Evolutionary conservation across 2,888 invertebrate genomes (phyloP).

Genomic region (Litoditis marina): DNA sequence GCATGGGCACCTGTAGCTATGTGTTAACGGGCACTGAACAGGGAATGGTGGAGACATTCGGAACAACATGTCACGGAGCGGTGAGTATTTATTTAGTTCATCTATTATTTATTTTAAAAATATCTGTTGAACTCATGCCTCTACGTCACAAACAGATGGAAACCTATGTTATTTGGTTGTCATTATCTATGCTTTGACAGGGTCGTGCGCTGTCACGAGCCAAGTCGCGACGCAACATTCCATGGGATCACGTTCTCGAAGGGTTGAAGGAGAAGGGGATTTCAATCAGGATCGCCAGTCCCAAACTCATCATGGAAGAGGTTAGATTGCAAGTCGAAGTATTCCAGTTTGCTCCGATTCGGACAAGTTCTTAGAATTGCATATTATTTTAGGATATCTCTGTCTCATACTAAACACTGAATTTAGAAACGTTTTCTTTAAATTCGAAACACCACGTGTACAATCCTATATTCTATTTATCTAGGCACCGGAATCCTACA

Average conservation of each 20-base stretch:
- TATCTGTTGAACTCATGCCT: too few relatives aligned
- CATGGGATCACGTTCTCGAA: slow-evolving; percentile 83
- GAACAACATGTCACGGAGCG: slow-evolving; percentile 99
- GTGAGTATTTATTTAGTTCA: slow-evolving; percentile 69
- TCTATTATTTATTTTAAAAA: background rate
- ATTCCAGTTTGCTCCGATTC: too few relatives aligned
- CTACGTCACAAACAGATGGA: background rate
- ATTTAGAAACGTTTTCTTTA: too few relatives aligned
- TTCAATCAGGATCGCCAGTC: slow-evolving; percentile 89
- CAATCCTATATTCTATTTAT: background rate
- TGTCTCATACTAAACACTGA: too few relatives aligned
- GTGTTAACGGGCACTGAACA: slow-evolving; percentile 92
- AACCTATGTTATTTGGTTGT: background rate
- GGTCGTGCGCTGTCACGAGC: slow-evolving; percentile 93
- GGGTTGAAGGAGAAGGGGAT: slow-evolving; percentile 74
- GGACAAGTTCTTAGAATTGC: too few relatives aligned
- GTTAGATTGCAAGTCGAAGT: slow-evolving; percentile 17
- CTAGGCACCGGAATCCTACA: slow-evolving; percentile 91
- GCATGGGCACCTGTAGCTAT: slow-evolving; percentile 99
- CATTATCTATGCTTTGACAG: too few relatives aligned
- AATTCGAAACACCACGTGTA: too few relatives aligned
- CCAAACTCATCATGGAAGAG: slow-evolving; percentile 99
- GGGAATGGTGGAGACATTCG: slow-evolving; percentile 96
- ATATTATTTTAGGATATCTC: too few relatives aligned
- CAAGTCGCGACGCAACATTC: slow-evolving; percentile 90